These are phyloP conservation scores for Drosophila burlai DNA, from an alignment of 1,140 invertebrate species.

Conservation along the genomic window DNA sequence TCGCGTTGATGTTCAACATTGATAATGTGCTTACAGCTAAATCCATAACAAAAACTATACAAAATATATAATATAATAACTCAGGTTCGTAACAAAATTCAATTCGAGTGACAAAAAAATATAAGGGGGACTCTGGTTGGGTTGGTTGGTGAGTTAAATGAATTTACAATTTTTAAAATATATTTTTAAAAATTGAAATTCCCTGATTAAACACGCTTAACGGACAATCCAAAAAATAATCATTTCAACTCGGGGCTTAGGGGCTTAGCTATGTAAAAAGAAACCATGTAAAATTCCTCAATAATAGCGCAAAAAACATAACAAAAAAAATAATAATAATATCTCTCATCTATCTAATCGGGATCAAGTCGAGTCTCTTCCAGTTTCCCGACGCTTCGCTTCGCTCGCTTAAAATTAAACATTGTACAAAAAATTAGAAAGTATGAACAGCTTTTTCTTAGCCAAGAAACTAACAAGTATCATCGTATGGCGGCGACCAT, in stretches of 20 bases:
- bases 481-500: slow-evolving; percentile 22
- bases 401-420: slow-evolving; percentile 57
- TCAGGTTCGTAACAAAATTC: slow-evolving; percentile 64
- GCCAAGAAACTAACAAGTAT: slow-evolving; percentile 53
- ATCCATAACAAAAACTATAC: slow-evolving; percentile 66
- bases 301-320: slow-evolving; percentile 73
- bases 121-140: not conserved
- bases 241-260: slow-evolving; percentile 20
- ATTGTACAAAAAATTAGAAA: slow-evolving; percentile 53
- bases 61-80: slow-evolving; percentile 49
- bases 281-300: slow-evolving; percentile 76
- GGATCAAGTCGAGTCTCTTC: slow-evolving; percentile 14
- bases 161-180: slow-evolving; percentile 80
- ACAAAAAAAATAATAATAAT: slow-evolving; percentile 42
- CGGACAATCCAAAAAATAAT: slow-evolving; percentile 61
- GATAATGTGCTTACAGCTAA: slow-evolving; percentile 49
- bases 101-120: slow-evolving; percentile 61
- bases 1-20: slow-evolving; percentile 31
- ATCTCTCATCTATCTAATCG: slow-evolving; percentile 14
- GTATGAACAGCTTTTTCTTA: slow-evolving; percentile 63
- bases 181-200: slow-evolving; percentile 79
- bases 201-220: slow-evolving; percentile 47
- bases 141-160: slow-evolving; percentile 38
- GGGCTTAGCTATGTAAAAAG: slow-evolving; percentile 76
- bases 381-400: slow-evolving; percentile 10